A percentile compares a stretch with the other conserved stretches of the same genome.
These are phyloP conservation scores for Pseudomyrmex cubaensis DNA, from an alignment of 1,140 invertebrate species.

Conservation along the genomic window DNA sequence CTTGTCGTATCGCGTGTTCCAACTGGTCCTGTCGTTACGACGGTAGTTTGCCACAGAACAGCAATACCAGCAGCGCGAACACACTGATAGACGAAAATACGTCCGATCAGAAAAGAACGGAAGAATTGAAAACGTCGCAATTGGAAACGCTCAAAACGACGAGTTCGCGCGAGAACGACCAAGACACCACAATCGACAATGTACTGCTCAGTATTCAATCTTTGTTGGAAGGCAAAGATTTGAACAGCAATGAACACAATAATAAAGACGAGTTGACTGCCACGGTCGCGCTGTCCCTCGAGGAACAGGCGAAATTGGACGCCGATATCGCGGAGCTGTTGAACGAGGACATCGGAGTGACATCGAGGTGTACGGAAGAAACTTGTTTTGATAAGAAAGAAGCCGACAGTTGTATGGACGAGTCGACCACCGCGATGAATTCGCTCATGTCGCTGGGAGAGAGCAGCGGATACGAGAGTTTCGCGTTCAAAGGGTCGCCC, in stretches of 20 bases:
- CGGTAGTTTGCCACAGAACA: slow-evolving; percentile 82
- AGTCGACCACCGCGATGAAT: slow-evolving; percentile 77
- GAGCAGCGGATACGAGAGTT: slow-evolving; percentile 94
- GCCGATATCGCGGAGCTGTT: slow-evolving; percentile 82
- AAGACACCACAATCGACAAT: slow-evolving; percentile 73
- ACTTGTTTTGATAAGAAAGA: slow-evolving; percentile 69
- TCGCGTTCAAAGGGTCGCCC: slow-evolving; percentile 87
- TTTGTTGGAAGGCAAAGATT: slow-evolving; percentile 60
- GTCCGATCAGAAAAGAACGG: slow-evolving; percentile 47
- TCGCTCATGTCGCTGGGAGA: slow-evolving; percentile 90
- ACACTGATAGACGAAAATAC: slow-evolving; percentile 63
- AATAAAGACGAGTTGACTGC: slow-evolving; percentile 15
- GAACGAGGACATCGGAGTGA: slow-evolving; percentile 74
- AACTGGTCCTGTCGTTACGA: slow-evolving; percentile 93
- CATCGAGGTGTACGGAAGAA: slow-evolving; percentile 33
- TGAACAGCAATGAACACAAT: slow-evolving; percentile 38
- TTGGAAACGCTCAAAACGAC: slow-evolving; percentile 47
- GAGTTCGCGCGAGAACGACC: slow-evolving; percentile 25
- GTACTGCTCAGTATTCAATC: slow-evolving; percentile 78
- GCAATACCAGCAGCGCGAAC: slow-evolving; percentile 67
- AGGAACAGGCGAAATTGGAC: slow-evolving; percentile 79
- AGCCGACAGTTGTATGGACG: slow-evolving; percentile 70
- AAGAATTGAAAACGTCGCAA: slow-evolving; percentile 17
- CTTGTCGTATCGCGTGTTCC: slow-evolving; percentile 90
- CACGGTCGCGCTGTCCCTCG: slow-evolving; percentile 65